Evolutionary conservation across 1,140 invertebrate genomes (phyloP), one percentile per base, ranked within the genome.

Genomic region (Asbolus verrucosus): DNA sequence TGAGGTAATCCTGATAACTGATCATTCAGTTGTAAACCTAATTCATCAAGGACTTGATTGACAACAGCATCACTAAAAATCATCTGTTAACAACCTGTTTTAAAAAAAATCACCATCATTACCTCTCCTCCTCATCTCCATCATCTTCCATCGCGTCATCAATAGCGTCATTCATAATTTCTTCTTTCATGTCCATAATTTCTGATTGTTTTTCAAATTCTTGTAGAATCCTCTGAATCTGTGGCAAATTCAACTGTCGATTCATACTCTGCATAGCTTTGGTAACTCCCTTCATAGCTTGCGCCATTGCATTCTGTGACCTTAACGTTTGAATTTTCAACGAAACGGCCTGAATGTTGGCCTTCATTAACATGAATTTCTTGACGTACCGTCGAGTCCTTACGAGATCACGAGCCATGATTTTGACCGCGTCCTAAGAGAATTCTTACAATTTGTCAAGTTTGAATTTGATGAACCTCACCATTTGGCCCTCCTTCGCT

Each of bases 151-250:
- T 97, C 1, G 97, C 98, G 85, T 99, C 98, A 83, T 99, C 98
- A 77, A 99, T 99, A 4, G 95, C 97, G 84, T 99, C 98, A 83
- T 97, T 98, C 91, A 99, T 99, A 88, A 99, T 97, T 84, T 99
- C 98, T 84, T 99, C 98, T 80, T 99, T 99, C 97, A 99, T 99
- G 81, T 99, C 98, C 98, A 99, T 99, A 67, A 99, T 98, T 84
- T 99, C 97, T 0, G 96, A 97, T 80, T 99, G 98, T 78, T 98
- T 98, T 83, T 99, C 98, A 87, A 99, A 99, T 80, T 99, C 98
- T 87, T 96, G 93, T 79, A 99, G 89, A 76, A 99, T 99, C 81
- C 95, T 97, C 82, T 99, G 97, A 79, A 99, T 99, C 86, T 99
- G 96, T 15, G 98, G 98, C 78, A 99, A 86, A 85, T 99, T 99